Base-by-base conservation (phyloP, 2,888 invertebrate species). In the Sphinx pinastri region DNA sequence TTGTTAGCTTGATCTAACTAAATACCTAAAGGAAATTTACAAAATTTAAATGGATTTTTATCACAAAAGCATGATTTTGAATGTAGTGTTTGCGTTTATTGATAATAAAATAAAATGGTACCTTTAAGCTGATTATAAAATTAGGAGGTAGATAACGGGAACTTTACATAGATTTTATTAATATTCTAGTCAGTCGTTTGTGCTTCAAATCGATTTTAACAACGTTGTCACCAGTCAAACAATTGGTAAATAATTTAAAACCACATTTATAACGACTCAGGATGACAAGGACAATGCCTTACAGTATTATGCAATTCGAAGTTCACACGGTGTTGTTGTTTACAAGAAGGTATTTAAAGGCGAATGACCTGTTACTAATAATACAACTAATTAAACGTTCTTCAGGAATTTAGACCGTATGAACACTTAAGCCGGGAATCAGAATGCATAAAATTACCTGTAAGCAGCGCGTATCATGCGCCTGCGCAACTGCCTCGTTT, bases 401-500 rank as follows among this genome's bases (percentile, higher is more conserved):
- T 38, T 38, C 38, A 38, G 38, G 38, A 38, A 38, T 38, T 38
- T 38, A 38, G 38, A 38, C 38, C 38, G 38, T 25, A 38, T 38
- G 38, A 2, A 38, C 25, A 25, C 38, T 38, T 38, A 38, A 38
- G 38, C 38, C 38, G 55, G 19, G 55, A 55, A 16, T 55, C 55
- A 10, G 11, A 19, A 55, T 19, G 55, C 55, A 19, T 55, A 19
- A 19, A 55, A 55, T 55, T 55, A 55, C 55, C 55, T 19, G 45
- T n/a, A 47, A 12, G 45, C 13, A 49, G 47, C 19, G 63, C 63
- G 63, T 63, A 47, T 19, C 19, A 19, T 47, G 60, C 55, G 10
- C 55, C 19, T 16, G 19, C 19, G 49, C 63, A 63, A 63, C 47
- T 49, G 19, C 69, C 69, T 60, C 51, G 52, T 69, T 68, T 59